phyloP scores from a whole-genome alignment of 2,113 vertebrate genomes.

The Siphamia tubifer region DNA sequence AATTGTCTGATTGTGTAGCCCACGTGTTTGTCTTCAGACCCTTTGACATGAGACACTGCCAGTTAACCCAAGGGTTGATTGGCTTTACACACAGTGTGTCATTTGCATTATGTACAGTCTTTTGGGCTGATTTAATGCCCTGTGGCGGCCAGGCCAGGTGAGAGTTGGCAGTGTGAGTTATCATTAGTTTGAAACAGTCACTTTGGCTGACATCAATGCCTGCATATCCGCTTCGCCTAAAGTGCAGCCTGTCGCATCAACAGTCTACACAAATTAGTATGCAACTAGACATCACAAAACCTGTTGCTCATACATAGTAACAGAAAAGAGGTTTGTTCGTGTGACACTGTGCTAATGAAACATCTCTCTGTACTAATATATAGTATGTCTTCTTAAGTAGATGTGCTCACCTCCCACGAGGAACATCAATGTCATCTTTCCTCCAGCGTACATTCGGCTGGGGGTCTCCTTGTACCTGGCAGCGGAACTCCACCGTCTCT shows the following conservation, averaged over 20 bases:
- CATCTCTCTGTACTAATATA: too few relatives aligned
- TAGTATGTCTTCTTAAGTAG: too few relatives aligned
- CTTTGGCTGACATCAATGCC: slow-evolving; percentile 17
- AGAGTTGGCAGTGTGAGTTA: slow-evolving; percentile 20
- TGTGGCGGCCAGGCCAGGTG: slow-evolving; percentile 32
- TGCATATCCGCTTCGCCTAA: slow-evolving; percentile 14
- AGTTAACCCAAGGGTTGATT: not conserved
- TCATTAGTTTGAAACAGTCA: slow-evolving; percentile 41
- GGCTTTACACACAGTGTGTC: slow-evolving; percentile 9
- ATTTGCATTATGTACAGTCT: slow-evolving; percentile 31
- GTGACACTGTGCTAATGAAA: not conserved
- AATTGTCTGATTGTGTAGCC: slow-evolving; percentile 36
- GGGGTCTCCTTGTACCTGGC: slow-evolving; percentile 96
- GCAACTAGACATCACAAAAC: not conserved
- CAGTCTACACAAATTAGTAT: not conserved
- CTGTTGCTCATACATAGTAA: not conserved
- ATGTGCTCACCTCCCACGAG: slow-evolving; percentile 87
- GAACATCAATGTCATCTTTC: slow-evolving; percentile 92
- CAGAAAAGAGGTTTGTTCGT: not conserved
- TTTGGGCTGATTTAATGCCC: slow-evolving; percentile 22
- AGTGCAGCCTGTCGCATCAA: slow-evolving; percentile 37
- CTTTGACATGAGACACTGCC: slow-evolving; percentile 16
- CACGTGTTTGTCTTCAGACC: slow-evolving; percentile 23
- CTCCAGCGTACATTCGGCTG: slow-evolving; percentile 94
- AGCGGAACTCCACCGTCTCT: slow-evolving; percentile 93